Conservation (phyloP, 2,797 vertebrate species). For the Alfaro cultratus region DNA sequence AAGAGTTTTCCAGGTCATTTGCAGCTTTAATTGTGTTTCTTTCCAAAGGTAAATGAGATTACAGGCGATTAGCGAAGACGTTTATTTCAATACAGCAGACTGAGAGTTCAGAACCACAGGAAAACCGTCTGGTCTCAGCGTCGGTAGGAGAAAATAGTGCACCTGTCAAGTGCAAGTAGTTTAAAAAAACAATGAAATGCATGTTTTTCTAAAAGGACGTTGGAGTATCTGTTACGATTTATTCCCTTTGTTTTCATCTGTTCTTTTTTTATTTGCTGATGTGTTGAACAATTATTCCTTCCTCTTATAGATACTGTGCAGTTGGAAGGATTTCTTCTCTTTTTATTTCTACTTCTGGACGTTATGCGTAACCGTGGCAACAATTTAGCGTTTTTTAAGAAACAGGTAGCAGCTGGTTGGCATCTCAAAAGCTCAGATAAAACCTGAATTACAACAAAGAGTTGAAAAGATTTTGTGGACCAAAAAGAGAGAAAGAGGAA, state of each 20-base stretch:
- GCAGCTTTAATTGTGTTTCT: slow-evolving; percentile 19
- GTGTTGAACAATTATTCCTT: not conserved
- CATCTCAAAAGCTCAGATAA: not conserved
- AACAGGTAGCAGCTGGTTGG: not conserved
- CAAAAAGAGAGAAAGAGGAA: no score
- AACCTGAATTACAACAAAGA: no score
- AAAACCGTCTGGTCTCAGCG: slow-evolving; percentile 12
- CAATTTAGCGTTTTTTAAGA: not conserved
- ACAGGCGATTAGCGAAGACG: slow-evolving; percentile 9
- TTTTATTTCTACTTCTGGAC: not conserved
- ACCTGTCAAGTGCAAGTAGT: slow-evolving; percentile 1
- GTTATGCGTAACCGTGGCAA: not conserved
- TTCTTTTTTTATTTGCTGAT: not conserved
- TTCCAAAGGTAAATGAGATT: slow-evolving; percentile 24
- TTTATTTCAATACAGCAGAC: slow-evolving; percentile 61
- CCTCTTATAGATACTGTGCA: not conserved
- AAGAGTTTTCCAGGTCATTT: not conserved
- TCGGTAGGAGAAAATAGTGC: slow-evolving; percentile 24
- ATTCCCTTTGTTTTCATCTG: not conserved
- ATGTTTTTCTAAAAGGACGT: not conserved
- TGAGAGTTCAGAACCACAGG: slow-evolving; percentile 20
- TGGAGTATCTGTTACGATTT: not conserved
- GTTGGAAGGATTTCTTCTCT: not conserved
- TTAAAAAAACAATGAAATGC: slow-evolving; percentile 8
- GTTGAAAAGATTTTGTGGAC: no score